Percentiles rank a stretch among this genome's conserved stretches.
Evolutionary conservation across 2,888 invertebrate species (phyloP).

Genomic region (Morpho deidamia): DNA sequence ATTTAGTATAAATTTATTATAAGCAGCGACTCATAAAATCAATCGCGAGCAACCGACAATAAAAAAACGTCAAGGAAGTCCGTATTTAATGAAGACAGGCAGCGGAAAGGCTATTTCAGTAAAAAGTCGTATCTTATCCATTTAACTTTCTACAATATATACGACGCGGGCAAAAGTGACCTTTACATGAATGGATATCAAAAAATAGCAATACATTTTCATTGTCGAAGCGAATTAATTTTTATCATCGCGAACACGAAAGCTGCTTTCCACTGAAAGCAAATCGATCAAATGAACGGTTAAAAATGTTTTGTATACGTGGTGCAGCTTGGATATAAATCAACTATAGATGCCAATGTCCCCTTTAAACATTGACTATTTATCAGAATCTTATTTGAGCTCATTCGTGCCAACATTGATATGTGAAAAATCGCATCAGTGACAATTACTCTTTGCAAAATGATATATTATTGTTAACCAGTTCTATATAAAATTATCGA

Average conservation of each 20-base stretch:
- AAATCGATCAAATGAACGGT: conserved; percentile 41
- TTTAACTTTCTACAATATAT: conserved; percentile 7
- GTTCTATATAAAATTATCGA: conserved; percentile 31
- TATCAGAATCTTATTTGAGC: conserved; percentile 59
- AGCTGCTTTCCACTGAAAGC: conserved; percentile 29
- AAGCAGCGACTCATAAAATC: no score
- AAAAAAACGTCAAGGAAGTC: neutral
- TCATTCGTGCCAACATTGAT: conserved; percentile 55
- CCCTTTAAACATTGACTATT: conserved; percentile 60
- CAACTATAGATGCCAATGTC: conserved; percentile 56
- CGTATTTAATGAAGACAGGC: neutral
- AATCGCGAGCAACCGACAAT: no score
- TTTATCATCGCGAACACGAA: conserved; percentile 24
- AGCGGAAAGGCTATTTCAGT: neutral
- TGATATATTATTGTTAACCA: conserved; percentile 45
- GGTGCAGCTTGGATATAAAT: conserved; percentile 63
- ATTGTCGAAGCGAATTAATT: conserved; percentile 18
- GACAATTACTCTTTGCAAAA: conserved; percentile 58
- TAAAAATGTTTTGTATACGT: conserved; percentile 54
- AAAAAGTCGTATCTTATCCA: conserved; percentile 1
- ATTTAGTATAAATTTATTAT: no score
- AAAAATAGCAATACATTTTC: conserved; percentile 14
- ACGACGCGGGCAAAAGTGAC: conserved; percentile 12
- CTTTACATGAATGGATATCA: conserved; percentile 16
- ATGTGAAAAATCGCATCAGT: conserved; percentile 54